Percentiles rank a stretch among this genome's conserved stretches.
These are phyloP conservation scores for Apocrypta bakeri DNA, from an alignment of 1,140 invertebrate species.

Conservation along the genomic window DNA sequence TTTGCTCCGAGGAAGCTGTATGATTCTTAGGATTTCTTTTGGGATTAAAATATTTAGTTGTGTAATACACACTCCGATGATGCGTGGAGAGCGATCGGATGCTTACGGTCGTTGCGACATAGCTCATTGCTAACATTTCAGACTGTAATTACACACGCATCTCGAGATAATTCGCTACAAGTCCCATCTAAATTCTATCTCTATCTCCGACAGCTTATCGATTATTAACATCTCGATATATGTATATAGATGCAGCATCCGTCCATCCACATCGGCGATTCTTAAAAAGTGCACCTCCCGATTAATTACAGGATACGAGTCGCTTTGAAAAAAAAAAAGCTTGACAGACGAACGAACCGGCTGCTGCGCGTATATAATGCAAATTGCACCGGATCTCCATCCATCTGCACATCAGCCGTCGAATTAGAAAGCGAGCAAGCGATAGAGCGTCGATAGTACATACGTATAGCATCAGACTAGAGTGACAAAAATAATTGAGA, in stretches of 20 bases:
- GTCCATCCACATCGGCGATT: not conserved
- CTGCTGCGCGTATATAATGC: not conserved
- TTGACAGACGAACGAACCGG: not conserved
- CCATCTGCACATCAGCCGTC: not conserved
- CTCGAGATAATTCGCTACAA: not conserved
- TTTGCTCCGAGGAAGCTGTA: not conserved
- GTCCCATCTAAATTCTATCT: not conserved
- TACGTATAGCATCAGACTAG: not conserved
- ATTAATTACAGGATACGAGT: not conserved
- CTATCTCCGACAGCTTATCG: not conserved
- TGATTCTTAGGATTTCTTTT: not conserved
- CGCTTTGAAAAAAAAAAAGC: not conserved
- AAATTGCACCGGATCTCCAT: slow-evolving; percentile 14
- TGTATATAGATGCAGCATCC: not conserved
- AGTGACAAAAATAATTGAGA: slow-evolving; percentile 48
- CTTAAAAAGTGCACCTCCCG: not conserved
- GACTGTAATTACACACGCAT: not conserved
- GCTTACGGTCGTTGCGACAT: no score
- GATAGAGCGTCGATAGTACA: not conserved
- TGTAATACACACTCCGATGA: no score
- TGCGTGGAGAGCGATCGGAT: no score
- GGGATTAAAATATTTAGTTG: no score
- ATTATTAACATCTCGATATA: not conserved
- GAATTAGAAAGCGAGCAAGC: slow-evolving; percentile 27
- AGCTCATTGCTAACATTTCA: not conserved